These are phyloP conservation scores for Globia sparganii DNA, from an alignment of 2,888 invertebrate genomes.

Conservation along the genomic window DNA sequence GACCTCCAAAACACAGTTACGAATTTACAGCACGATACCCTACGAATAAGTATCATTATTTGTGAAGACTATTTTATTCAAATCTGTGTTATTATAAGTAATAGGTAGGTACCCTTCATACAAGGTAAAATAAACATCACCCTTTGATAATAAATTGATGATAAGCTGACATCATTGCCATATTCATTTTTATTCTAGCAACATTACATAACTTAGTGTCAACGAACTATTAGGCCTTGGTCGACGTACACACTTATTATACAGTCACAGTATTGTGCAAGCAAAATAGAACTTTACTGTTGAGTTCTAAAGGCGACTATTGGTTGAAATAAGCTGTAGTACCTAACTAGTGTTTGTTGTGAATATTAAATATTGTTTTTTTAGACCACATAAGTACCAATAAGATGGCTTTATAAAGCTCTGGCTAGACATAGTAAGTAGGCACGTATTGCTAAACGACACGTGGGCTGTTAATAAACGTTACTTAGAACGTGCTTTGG, in stretches of 20 bases:
- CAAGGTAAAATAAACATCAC: conserved; percentile 1
- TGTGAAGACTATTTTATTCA: neutral
- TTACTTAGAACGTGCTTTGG: neutral
- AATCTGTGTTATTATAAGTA: neutral
- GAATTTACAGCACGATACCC: neutral
- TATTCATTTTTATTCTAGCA: conserved; percentile 20
- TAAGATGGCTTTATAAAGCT: neutral
- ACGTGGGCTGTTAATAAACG: neutral
- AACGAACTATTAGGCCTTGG: conserved; percentile 56
- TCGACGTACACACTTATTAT: neutral
- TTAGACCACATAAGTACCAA: neutral
- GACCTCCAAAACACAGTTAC: neutral
- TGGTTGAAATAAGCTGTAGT: neutral
- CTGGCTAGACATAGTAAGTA: neutral
- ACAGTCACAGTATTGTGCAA: neutral
- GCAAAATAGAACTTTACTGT: neutral
- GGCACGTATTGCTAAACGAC: neutral
- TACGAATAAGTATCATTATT: neutral
- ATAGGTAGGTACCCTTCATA: neutral
- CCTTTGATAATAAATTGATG: conserved; percentile 1
- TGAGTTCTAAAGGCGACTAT: neutral
- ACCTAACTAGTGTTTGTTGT: neutral
- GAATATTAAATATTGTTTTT: neutral
- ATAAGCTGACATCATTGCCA: conserved; percentile 32
- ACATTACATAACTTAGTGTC: conserved; percentile 48